phyloP scores from a whole-genome alignment of 2,113 vertebrate species.

The Engystomops pustulosus region DNA sequence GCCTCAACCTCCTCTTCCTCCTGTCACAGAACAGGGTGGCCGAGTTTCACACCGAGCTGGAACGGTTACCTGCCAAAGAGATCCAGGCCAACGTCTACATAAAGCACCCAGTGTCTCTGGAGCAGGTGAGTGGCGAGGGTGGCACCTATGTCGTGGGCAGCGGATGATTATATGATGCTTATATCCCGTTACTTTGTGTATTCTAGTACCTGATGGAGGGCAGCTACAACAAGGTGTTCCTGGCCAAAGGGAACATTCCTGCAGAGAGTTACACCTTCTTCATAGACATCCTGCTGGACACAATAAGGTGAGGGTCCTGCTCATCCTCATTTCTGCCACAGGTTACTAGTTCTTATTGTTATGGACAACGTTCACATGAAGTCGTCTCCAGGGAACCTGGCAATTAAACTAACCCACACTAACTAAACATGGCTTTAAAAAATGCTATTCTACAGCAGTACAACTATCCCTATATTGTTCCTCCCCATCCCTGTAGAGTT shows the following conservation, averaged over 20 bases:
- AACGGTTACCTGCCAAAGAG: slow-evolving; percentile 87
- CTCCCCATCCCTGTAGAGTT: too few relatives aligned
- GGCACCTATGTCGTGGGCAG: background rate
- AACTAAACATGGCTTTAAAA: too few relatives aligned
- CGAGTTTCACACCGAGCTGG: slow-evolving; percentile 96
- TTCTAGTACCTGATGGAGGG: slow-evolving; percentile 94
- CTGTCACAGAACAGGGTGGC: slow-evolving; percentile 95
- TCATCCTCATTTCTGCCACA: too few relatives aligned
- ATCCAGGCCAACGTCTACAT: slow-evolving; percentile 95
- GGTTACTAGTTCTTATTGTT: too few relatives aligned
- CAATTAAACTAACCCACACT: too few relatives aligned
- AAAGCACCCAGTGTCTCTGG: slow-evolving; percentile 92
- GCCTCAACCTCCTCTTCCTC: slow-evolving; percentile 92
- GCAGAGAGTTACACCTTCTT: slow-evolving; percentile 95
- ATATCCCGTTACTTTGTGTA: slow-evolving; percentile 31
- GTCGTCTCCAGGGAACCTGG: too few relatives aligned
- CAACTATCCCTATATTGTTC: too few relatives aligned
- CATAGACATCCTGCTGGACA: slow-evolving; percentile 94
- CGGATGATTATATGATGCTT: background rate
- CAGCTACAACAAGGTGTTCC: slow-evolving; percentile 97
- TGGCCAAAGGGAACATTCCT: slow-evolving; percentile 95
- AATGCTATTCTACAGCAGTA: too few relatives aligned
- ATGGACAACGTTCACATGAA: too few relatives aligned
- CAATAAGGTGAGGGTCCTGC: slow-evolving; percentile 81
- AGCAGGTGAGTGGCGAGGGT: slow-evolving; percentile 65